A percentile compares a stretch with the other conserved stretches of the same genome.
phyloP scores from a whole-genome alignment of 2,888 invertebrate genomes.

The Cristatella mucedo region DNA sequence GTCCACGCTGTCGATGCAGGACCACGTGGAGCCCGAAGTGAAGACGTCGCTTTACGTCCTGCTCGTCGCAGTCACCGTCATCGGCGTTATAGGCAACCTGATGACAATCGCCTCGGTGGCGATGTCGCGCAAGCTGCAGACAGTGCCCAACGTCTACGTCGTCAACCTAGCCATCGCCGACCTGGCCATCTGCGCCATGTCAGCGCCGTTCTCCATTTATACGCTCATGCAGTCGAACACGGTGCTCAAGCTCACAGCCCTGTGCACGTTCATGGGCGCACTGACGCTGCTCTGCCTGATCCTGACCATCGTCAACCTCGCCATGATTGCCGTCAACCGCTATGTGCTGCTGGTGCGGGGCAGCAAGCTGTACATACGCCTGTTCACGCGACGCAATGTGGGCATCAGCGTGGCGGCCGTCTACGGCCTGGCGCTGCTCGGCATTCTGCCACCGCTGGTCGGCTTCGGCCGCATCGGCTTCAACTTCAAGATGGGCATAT shows the following conservation, averaged over 20 bases:
- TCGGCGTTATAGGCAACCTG: slow-evolving; percentile 5
- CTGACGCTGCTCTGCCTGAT: neutral
- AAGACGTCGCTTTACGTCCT: no score
- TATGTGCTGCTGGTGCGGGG: slow-evolving; percentile 3
- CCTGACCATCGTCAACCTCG: slow-evolving; percentile 1
- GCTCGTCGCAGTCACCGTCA: no score
- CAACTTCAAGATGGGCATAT: slow-evolving; percentile 5
- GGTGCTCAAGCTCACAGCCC: neutral
- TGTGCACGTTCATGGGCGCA: slow-evolving; percentile 6
- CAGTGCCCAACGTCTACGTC: slow-evolving; percentile 6
- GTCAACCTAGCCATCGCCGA: slow-evolving; percentile 7
- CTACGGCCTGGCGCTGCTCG: neutral
- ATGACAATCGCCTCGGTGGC: slow-evolving; percentile 3
- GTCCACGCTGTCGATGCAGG: no score
- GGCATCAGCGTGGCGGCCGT: neutral
- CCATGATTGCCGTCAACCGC: slow-evolving; percentile 6
- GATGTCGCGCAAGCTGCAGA: slow-evolving; percentile 3
- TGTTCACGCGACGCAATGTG: neutral
- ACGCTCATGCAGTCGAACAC: neutral
- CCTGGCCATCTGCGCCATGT: neutral
- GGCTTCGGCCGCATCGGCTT: slow-evolving; percentile 3
- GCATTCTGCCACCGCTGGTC: slow-evolving; percentile 1
- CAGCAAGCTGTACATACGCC: neutral
- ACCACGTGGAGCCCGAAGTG: no score
- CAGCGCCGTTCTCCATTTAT: slow-evolving; percentile 4